Evolutionary conservation across 1,140 invertebrate species (phyloP).

Genomic region (Uloborus diversus): DNA sequence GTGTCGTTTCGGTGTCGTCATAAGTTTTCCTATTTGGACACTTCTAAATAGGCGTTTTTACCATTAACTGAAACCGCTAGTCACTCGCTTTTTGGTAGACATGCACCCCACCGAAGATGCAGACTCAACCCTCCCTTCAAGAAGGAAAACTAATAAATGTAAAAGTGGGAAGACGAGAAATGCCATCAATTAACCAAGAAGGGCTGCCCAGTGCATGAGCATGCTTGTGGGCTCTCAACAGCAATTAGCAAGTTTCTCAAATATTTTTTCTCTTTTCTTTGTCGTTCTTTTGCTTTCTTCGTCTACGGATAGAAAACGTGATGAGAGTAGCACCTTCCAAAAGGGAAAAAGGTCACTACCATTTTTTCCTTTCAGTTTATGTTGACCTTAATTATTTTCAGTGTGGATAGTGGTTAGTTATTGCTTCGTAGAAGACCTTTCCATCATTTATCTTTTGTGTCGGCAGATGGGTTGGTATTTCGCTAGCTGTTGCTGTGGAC

Average conservation of each 20-base stretch:
- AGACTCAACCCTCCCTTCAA: not conserved
- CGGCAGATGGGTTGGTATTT: not conserved
- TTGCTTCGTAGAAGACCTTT: conserved; percentile 33
- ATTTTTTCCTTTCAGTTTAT: conserved; percentile 47
- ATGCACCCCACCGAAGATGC: not conserved
- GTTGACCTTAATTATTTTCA: conserved; percentile 55
- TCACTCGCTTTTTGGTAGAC: too few species aligned
- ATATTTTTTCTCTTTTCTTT: conserved; percentile 5
- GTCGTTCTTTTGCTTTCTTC: not conserved
- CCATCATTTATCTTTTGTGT: conserved; percentile 16
- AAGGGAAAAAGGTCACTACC: conserved; percentile 44
- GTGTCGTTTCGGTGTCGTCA: too few species aligned
- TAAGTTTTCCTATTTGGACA: too few species aligned
- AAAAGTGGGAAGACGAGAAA: conserved; percentile 26
- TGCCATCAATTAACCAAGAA: conserved; percentile 47
- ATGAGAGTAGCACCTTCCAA: not conserved
- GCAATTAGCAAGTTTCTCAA: conserved; percentile 33
- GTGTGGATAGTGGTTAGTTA: conserved; percentile 19
- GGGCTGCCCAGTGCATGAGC: not conserved
- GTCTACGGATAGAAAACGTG: not conserved
- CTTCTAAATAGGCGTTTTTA: too few species aligned
- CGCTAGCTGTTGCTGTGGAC: conserved; percentile 8
- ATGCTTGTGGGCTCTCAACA: conserved; percentile 32
- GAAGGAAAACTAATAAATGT: conserved; percentile 15
- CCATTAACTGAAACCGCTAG: too few species aligned